A percentile compares a stretch with the other conserved stretches of the same genome.
Evolutionary conservation across 1,140 invertebrate genomes (phyloP).

Genomic region (Orchestia grillus): DNA sequence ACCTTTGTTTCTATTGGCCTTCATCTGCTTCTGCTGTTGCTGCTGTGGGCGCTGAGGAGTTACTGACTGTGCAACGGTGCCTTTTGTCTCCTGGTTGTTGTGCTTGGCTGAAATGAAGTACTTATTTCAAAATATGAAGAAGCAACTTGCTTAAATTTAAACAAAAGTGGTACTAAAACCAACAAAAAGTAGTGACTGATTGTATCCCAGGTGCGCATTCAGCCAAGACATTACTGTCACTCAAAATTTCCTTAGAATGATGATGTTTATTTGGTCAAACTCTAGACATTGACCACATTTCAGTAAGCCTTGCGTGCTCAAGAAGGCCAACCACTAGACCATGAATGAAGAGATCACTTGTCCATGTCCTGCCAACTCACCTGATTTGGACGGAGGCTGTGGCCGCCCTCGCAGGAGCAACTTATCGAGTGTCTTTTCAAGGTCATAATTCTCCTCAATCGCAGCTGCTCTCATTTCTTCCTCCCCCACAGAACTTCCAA

Average conservation of each 20-base stretch:
- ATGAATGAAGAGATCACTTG: not conserved
- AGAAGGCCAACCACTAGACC: not conserved
- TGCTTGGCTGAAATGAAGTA: slow-evolving; percentile 7
- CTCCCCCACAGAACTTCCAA: slow-evolving; percentile 72
- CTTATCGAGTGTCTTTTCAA: slow-evolving; percentile 71
- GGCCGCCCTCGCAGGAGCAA: slow-evolving; percentile 68
- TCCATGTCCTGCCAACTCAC: not conserved
- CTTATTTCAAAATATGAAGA: not conserved
- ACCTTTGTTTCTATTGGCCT: slow-evolving; percentile 28
- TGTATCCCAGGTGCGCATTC: not conserved
- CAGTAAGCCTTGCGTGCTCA: not conserved
- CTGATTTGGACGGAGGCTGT: not conserved
- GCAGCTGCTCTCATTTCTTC: slow-evolving; percentile 70
- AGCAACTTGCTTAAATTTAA: not conserved
- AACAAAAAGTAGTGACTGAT: not conserved
- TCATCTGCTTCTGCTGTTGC: not conserved
- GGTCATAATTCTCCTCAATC: slow-evolving; percentile 71
- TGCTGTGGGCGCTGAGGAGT: not conserved
- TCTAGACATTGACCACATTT: not conserved
- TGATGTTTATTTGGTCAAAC: not conserved
- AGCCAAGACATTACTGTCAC: not conserved
- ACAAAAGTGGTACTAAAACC: not conserved
- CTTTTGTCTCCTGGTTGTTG: not conserved
- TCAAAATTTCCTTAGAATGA: not conserved
- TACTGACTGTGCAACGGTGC: not conserved